Percentiles rank a stretch among this genome's conserved stretches.
These are phyloP conservation scores for Eulemur rubriventer DNA, from an alignment of 2,797 vertebrate genomes.

Conservation along the genomic window DNA sequence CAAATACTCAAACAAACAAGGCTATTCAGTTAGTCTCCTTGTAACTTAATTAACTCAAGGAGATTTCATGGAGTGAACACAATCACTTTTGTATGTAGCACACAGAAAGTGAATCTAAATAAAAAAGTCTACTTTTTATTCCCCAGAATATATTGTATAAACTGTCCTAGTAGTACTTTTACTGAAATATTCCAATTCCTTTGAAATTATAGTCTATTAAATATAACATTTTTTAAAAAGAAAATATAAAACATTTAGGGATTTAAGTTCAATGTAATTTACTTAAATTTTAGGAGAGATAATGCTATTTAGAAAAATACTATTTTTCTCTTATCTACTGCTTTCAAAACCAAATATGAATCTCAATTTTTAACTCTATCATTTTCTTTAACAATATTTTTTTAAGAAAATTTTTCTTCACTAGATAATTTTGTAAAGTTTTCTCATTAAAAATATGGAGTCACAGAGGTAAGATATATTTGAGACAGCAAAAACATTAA, in stretches of 20 bases:
- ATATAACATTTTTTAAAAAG: not conserved
- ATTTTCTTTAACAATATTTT: not conserved
- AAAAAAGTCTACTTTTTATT: not conserved
- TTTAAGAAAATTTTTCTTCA: not conserved
- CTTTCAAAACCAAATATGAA: not conserved
- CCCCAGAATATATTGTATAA: not conserved
- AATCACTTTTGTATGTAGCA: not conserved
- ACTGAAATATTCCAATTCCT: not conserved
- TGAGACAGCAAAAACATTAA: not conserved
- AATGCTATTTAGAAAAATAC: not conserved
- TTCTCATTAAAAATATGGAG: not conserved
- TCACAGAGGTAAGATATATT: not conserved
- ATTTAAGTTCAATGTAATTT: conserved; percentile 27
- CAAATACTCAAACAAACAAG: conserved; percentile 34
- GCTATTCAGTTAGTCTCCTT: not conserved
- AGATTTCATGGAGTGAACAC: not conserved
- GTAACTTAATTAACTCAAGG: conserved; percentile 38
- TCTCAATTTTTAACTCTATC: not conserved
- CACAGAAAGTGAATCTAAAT: not conserved
- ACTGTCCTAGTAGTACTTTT: not conserved
- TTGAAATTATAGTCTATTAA: not conserved
- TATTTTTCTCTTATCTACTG: not conserved
- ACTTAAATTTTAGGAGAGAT: conserved; percentile 30
- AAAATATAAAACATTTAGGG: not conserved
- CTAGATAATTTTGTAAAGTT: not conserved